A percentile compares a stretch with the other conserved stretches of the same genome.
Conservation (phyloP, 2,797 vertebrate species). For the Babyrousa celebensis region DNA sequence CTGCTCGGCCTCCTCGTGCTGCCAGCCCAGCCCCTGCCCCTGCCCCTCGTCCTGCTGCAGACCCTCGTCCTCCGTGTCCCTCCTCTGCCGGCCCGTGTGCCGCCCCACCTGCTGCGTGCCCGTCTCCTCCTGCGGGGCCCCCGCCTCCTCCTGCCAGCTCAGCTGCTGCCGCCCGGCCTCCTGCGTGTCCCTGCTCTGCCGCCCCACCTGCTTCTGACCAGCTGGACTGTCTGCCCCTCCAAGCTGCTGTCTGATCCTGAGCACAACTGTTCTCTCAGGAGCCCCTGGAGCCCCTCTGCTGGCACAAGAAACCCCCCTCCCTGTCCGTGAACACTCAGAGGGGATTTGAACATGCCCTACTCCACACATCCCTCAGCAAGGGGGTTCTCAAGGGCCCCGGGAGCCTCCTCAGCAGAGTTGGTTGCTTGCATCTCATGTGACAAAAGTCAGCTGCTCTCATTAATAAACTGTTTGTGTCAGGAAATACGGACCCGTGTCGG, state of each 20-base stretch:
- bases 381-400: no score
- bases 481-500: neutral
- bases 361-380: neutral
- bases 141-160: rapidly evolving
- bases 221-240: rapidly evolving
- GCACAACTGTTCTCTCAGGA: neutral
- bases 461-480: neutral
- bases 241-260: neutral
- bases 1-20: neutral
- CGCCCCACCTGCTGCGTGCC: neutral
- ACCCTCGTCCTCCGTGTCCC: neutral
- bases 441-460: neutral
- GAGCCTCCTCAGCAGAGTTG: neutral
- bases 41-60: neutral
- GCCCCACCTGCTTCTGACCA: neutral
- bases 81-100: neutral
- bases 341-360: neutral
- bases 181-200: neutral
- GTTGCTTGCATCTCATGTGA: neutral
- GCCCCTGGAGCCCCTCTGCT: neutral
- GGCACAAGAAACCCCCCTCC: rapidly evolving
- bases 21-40: neutral
- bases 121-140: neutral
- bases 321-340: no score
- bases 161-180: neutral